These are phyloP conservation scores for Aplochiton taeniatus DNA, from an alignment of 2,797 vertebrate genomes.

Conservation along the genomic window DNA sequence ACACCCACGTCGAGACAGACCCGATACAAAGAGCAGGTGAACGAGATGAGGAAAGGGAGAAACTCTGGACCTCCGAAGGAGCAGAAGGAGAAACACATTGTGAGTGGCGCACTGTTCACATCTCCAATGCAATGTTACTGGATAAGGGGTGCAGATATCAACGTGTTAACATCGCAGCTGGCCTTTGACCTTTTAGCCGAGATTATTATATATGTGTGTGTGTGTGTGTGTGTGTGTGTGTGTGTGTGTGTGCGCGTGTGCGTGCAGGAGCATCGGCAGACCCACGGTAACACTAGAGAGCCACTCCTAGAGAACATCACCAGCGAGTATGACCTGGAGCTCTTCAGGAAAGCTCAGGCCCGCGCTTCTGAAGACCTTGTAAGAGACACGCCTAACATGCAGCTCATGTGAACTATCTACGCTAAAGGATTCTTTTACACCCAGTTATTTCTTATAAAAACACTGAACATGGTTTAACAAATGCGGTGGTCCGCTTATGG, in stretches of 20 bases:
- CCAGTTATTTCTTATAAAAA: too few relatives aligned
- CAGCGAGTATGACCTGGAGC: slow-evolving; percentile 88
- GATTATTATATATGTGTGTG: background rate
- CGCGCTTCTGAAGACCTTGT: slow-evolving; percentile 89
- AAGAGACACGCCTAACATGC: slow-evolving; percentile 43
- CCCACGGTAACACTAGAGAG: slow-evolving; percentile 82
- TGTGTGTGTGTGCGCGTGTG: background rate
- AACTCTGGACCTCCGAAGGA: slow-evolving; percentile 93
- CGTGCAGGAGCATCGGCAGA: slow-evolving; percentile 83
- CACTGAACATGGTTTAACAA: background rate
- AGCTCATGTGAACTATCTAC: too few relatives aligned
- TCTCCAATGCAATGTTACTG: too few relatives aligned
- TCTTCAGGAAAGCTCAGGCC: slow-evolving; percentile 87
- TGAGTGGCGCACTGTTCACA: slow-evolving; percentile 49
- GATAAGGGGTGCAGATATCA: too few relatives aligned
- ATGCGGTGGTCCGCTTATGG: background rate
- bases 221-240: background rate
- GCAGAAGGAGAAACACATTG: slow-evolving; percentile 98
- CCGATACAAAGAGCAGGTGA: slow-evolving; percentile 95
- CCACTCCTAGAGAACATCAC: slow-evolving; percentile 89
- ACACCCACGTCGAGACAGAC: slow-evolving; percentile 92
- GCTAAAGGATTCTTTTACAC: too few relatives aligned
- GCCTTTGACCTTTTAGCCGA: too few relatives aligned
- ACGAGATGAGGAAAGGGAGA: slow-evolving; percentile 93
- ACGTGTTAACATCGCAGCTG: too few relatives aligned